phyloP scores from a whole-genome alignment of 2,888 invertebrate genomes.

The Morinoia aosen region DNA sequence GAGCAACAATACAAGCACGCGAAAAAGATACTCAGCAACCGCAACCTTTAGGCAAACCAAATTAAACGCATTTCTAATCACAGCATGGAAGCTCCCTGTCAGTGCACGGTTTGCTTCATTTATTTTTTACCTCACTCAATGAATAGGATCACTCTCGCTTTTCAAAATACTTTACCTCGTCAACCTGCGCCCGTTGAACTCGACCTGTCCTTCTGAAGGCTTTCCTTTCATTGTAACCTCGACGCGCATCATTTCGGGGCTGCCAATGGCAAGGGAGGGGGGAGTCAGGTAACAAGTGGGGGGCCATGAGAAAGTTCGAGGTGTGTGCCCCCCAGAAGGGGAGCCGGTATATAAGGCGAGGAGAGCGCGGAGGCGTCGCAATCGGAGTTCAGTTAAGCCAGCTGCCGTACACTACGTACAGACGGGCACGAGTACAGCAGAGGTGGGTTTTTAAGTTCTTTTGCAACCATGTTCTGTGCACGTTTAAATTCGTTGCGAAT shows the following conservation, averaged over 20 bases:
- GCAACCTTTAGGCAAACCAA: not conserved
- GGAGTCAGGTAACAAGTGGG: conserved; percentile 6
- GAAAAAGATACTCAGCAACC: not conserved
- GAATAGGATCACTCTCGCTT: not conserved
- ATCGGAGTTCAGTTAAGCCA: conserved; percentile 28
- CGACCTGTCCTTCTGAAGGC: conserved; percentile 25
- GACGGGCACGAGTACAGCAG: conserved; percentile 63
- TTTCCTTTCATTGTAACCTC: conserved; percentile 6
- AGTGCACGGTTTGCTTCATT: not conserved
- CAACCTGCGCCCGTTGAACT: not conserved
- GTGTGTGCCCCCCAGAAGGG: not conserved
- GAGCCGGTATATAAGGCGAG: not conserved
- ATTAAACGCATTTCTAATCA: not conserved
- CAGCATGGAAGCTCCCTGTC: not conserved
- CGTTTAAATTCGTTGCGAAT: not conserved
- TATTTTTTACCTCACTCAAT: not conserved
- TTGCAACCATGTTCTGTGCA: not conserved
- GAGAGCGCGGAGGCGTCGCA: not conserved
- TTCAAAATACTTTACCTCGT: not conserved
- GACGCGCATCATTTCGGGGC: not conserved
- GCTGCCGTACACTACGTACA: conserved; percentile 51
- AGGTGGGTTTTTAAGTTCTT: conserved; percentile 53
- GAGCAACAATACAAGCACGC: not conserved
- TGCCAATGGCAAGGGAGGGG: not conserved
- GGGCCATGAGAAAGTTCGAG: conserved; percentile 37